Evolutionary conservation across 2,888 invertebrate species (phyloP), one percentile per base, ranked within the genome.

Genomic region (Coelopa pilipes): DNA sequence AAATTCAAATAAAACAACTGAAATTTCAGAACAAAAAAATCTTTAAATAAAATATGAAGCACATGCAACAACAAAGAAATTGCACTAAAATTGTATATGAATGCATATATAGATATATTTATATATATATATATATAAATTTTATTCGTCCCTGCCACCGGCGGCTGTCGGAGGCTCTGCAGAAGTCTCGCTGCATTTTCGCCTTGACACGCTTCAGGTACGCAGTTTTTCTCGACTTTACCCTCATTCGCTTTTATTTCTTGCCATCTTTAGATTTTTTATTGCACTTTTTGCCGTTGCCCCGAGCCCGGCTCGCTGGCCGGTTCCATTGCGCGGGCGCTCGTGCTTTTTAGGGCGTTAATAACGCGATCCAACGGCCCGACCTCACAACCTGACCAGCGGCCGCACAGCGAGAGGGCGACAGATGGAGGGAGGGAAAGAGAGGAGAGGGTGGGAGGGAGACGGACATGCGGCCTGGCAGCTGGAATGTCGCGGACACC

Each of bases 271-370:
- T 34, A 34, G 34, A 34, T 34, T 34, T 34, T 34, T 12, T 59
- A 21, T 49, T 17, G n/a, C 15, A 47, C 49, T 34, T 4, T 34
- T 34, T 34, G 2, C 7, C 7, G 34, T 34, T 34, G 34, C 34
- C n/a, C n/a, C n/a, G n/a, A n/a, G n/a, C n/a, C n/a, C 2, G 7
- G 34, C 34, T 34, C 34, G 34, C 34, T 34, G 34, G 4, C 7
- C 7, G 34, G 34, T 34, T 34, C 7, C 34, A 34, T 34, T 34
- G 4, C 34, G 7, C 34, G 34, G 7, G 34, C 34, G 2, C 34
- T 34, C 7, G 34, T 68, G 55, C 17, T 69, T 69, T 69, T 69
- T 59, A 59, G 69, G 55, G 69, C 69, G 69, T 69, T 69, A 69
- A 57, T 57, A 69, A 69, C 57, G 13, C 15, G 62, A 19, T 21